Evolutionary conservation across 2,888 invertebrate genomes (phyloP).

Genomic region (Acanthosepion pharaonis): DNA sequence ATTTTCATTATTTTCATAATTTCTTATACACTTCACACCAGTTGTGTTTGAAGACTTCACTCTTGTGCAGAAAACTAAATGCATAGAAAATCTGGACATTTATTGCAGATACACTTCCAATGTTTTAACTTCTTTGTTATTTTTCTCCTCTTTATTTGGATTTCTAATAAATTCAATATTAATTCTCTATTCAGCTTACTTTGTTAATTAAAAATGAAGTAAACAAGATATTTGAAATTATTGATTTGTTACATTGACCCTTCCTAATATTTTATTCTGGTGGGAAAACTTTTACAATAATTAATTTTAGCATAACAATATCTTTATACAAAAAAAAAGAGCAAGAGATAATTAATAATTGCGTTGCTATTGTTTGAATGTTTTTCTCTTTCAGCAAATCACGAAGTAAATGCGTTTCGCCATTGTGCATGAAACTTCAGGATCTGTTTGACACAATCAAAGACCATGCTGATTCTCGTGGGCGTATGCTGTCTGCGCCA

Average conservation of each 20-base stretch:
- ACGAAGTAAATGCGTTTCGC: constrained; percentile 67
- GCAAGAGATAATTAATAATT: neutral
- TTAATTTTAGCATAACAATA: neutral
- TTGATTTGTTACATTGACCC: neutral
- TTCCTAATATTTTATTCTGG: neutral
- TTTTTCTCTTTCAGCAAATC: constrained; percentile 48
- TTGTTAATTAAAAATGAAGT: neutral
- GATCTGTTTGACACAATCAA: constrained; percentile 90
- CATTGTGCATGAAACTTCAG: constrained; percentile 84
- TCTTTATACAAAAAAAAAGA: no score
- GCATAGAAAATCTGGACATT: neutral
- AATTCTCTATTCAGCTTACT: no score
- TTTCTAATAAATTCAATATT: no score
- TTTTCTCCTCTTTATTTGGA: no score
- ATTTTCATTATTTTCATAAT: neutral
- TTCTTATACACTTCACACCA: neutral
- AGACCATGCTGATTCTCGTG: constrained; percentile 86
- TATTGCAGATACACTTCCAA: neutral
- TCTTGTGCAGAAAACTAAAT: neutral
- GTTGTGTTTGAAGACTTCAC: neutral
- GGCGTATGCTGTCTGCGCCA: constrained; percentile 91
- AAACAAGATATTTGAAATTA: neutral
- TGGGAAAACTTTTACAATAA: neutral
- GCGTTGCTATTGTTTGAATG: neutral
- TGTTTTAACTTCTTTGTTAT: neutral